Conservation (phyloP, 2,113 vertebrate genomes). For the Elephantulus edwardii region DNA sequence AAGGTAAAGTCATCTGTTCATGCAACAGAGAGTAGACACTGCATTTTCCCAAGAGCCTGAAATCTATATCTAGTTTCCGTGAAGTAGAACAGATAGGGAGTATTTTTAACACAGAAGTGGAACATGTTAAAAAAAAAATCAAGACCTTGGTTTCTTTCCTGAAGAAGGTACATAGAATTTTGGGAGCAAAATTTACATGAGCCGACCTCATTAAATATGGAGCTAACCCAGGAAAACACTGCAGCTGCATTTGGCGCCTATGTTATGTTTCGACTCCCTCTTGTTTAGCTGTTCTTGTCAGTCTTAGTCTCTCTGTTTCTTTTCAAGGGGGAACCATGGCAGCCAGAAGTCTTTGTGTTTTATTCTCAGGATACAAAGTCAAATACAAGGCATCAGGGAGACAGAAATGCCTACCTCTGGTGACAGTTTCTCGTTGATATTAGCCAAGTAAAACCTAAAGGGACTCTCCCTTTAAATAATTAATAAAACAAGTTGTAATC, state of each 20-base stretch:
- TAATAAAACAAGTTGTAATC: constrained; percentile 54
- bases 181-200: background rate
- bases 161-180: constrained; percentile 13
- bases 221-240: background rate
- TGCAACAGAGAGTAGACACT: background rate
- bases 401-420: background rate
- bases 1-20: background rate
- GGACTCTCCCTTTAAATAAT: constrained; percentile 62
- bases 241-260: background rate
- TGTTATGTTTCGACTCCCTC: background rate
- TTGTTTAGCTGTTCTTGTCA: constrained; percentile 40
- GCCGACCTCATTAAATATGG: background rate
- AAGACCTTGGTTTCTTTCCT: constrained; percentile 5
- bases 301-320: constrained; percentile 27
- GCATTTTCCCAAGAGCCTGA: background rate
- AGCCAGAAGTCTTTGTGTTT: background rate
- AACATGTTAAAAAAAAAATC: background rate
- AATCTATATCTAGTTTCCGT: background rate
- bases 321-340: background rate
- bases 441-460: constrained; percentile 38
- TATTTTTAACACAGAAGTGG: constrained; percentile 55
- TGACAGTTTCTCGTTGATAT: background rate
- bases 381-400: background rate
- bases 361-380: constrained; percentile 28
- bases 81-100: background rate